Evolutionary conservation across 2,888 invertebrate genomes (phyloP).

Genomic region (Opisthograptis luteolata): DNA sequence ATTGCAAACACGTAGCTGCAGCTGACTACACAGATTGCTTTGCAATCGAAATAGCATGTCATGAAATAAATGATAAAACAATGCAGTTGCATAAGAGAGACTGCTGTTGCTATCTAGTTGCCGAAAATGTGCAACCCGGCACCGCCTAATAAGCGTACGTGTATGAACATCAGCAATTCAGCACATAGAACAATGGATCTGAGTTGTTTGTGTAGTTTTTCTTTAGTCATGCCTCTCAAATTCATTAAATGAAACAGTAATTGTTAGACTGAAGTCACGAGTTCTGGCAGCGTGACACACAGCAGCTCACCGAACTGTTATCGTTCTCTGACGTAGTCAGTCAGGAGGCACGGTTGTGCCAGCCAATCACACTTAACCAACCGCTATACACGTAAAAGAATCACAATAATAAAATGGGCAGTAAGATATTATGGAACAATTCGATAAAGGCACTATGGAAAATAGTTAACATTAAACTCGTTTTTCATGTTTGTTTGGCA

Average conservation of each 20-base stretch:
- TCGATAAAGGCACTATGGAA: not conserved
- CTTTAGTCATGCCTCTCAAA: conserved; percentile 14
- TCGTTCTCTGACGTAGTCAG: conserved; percentile 12
- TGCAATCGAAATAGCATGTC: conserved; percentile 2
- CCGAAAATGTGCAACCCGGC: not conserved
- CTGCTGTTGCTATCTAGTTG: conserved; percentile 18
- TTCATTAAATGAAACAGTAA: conserved; percentile 25
- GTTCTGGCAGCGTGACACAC: conserved; percentile 13
- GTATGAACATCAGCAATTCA: too few relatives aligned
- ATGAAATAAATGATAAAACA: not conserved
- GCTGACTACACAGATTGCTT: not conserved
- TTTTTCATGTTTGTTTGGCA: not conserved
- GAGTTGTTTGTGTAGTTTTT: conserved; percentile 1
- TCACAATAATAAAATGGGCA: conserved; percentile 22
- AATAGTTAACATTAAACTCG: not conserved
- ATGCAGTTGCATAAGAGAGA: conserved; percentile 30
- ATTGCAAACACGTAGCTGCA: conserved; percentile 2
- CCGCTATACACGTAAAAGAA: conserved; percentile 36
- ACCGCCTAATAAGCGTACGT: too few relatives aligned
- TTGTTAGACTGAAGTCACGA: conserved; percentile 19
- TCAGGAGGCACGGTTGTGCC: conserved; percentile 29
- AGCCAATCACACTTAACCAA: conserved; percentile 50
- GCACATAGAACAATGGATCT: conserved; percentile 12
- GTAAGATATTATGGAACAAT: not conserved
- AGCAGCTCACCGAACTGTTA: conserved; percentile 10